Base-by-base conservation (phyloP, 2,797 vertebrate genomes). In the Sarcophilus harrisii region DNA sequence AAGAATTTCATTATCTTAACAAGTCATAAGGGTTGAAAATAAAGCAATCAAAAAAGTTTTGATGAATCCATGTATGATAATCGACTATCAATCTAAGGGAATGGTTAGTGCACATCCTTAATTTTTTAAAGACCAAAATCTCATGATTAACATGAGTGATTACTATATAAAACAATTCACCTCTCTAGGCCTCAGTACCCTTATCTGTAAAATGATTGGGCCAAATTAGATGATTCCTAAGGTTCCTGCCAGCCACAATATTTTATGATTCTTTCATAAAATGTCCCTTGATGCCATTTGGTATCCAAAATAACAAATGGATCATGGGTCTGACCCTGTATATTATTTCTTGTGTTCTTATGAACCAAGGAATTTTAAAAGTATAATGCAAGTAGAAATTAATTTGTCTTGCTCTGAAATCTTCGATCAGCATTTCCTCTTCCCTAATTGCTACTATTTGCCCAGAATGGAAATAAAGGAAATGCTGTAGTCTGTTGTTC, bases 191-290 rank as follows among this genome's bases (percentile, higher is more conserved):
- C 58, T 95, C 52, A 87, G 45, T 92, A 93, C 89, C 92, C 32
- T 96, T 29, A 93, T 45, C 90, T 49, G 57, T 57, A 94, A 90
- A 94, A 32, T 54, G 30, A 95, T 1, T 81, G 58, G 24, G 16
- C 54, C 66, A 28, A 2, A 92, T 45, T 92, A 18, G 60, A 4
- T 93, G 38, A 94, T 92, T 28, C 52, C 38, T 92, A 21, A 3
- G 32, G 16, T 91, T 58, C 90, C 57, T 95, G 87, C 89, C 27
- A 89, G 54, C 32, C 92, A 54, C 81, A 90, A 27, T 90, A 95
- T 81, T 87, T 54, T 57, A 90, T 90, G 38, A 24, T 73, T 95
- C 62, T 93, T 96, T 93, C 90, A 94, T 16, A 92, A 93, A 97
- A 81, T 62, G 32, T 16, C 62, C 52, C 32, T 93, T 95, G 32